phyloP scores from a whole-genome alignment of 2,113 vertebrate species.

The Gymnorhina tibicen region DNA sequence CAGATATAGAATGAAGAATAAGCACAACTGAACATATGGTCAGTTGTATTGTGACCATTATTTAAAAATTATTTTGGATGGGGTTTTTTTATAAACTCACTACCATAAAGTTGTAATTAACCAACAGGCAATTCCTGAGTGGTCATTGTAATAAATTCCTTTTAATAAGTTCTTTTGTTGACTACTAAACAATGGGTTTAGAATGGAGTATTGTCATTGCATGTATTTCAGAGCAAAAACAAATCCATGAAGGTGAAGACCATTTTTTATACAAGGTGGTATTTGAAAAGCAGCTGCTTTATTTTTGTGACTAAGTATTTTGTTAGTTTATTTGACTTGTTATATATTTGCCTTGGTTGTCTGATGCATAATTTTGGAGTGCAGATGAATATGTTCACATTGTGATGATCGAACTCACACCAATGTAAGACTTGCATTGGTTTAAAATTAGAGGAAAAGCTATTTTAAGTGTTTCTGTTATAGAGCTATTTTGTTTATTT shows the following conservation, averaged over 20 bases:
- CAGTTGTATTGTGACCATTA: not conserved
- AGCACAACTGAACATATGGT: not conserved
- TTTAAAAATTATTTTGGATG: not conserved
- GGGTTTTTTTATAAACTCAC: not conserved
- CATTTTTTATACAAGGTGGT: not conserved
- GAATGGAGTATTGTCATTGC: not conserved
- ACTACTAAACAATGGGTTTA: not conserved
- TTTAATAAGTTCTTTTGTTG: not conserved
- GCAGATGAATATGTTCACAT: not conserved
- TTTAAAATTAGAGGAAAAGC: not conserved
- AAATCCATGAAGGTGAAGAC: not conserved
- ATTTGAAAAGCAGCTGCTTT: not conserved
- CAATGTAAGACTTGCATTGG: not conserved
- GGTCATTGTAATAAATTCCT: not conserved
- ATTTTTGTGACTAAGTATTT: not conserved
- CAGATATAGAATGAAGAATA: not conserved
- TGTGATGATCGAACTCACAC: not conserved
- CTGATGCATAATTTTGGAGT: not conserved
- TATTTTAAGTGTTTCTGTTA: not conserved
- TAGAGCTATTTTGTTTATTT: not conserved
- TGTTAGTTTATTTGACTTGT: not conserved
- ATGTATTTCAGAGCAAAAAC: not conserved
- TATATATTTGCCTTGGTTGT: not conserved
- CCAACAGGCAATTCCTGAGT: not conserved
- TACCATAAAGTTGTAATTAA: accelerated